Conservation (phyloP, 2,797 vertebrate genomes). For the Mus spretus region DNA sequence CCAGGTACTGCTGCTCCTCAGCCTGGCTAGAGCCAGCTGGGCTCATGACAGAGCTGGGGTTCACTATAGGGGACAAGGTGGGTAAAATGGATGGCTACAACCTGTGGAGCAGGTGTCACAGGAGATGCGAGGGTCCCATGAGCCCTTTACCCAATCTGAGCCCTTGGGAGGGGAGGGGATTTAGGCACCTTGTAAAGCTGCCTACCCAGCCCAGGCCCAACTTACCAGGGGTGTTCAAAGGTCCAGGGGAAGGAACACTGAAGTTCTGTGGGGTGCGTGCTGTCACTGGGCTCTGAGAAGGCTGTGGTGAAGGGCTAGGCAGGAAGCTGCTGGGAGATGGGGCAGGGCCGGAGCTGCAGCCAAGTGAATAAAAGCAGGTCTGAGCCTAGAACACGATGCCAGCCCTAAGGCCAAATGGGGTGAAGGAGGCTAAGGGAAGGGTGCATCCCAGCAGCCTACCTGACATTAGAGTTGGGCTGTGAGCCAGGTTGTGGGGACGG, state of each 20-base stretch:
- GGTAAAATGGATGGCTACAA: neutral
- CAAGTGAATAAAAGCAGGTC: neutral
- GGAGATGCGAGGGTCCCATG: neutral
- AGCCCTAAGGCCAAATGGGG: neutral
- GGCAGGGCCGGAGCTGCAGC: slow-evolving; percentile 95
- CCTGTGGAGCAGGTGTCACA: neutral
- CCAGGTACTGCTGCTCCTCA: slow-evolving; percentile 99
- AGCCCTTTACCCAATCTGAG: neutral
- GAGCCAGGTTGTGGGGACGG: slow-evolving; percentile 96
- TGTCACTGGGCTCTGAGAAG: slow-evolving; percentile 95
- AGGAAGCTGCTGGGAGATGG: slow-evolving; percentile 98
- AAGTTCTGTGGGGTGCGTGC: slow-evolving; percentile 97
- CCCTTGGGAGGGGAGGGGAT: neutral
- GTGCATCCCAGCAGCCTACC: slow-evolving; percentile 83
- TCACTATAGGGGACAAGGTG: slow-evolving; percentile 88
- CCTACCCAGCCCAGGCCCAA: neutral
- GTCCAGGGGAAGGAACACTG: slow-evolving; percentile 94
- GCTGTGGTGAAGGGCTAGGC: slow-evolving; percentile 97
- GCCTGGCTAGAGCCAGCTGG: slow-evolving; percentile 94
- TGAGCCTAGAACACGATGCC: neutral
- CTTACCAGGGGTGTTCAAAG: slow-evolving; percentile 97
- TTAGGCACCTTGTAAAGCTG: neutral
- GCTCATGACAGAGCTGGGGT: slow-evolving; percentile 97
- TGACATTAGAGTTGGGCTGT: slow-evolving; percentile 96
- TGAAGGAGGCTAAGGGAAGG: neutral